A percentile compares a stretch with the other conserved stretches of the same genome.
Evolutionary conservation across 2,888 invertebrate genomes (phyloP).

Genomic region (Deroplatys truncata): DNA sequence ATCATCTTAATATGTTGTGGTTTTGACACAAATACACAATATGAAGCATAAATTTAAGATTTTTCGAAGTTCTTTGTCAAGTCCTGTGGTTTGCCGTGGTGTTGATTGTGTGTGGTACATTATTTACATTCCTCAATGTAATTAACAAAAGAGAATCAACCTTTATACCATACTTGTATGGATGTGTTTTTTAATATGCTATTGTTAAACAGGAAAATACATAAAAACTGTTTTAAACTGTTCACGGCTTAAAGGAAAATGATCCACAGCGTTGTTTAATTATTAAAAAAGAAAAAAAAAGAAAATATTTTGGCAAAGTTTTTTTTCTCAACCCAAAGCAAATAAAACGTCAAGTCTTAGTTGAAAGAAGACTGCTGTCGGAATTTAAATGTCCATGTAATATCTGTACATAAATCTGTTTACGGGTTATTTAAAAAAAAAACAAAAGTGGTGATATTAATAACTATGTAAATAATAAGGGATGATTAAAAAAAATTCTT

Average conservation of each 20-base stretch:
- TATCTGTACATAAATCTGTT: constrained; percentile 28
- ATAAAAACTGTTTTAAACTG: neutral
- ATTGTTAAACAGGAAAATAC: neutral
- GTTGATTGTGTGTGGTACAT: constrained; percentile 9
- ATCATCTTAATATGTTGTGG: neutral
- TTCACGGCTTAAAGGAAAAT: constrained; percentile 1
- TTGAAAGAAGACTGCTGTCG: neutral
- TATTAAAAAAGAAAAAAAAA: neutral
- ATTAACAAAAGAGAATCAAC: neutral
- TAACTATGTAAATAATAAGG: constrained; percentile 26
- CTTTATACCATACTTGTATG: constrained; percentile 6
- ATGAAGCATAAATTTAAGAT: neutral
- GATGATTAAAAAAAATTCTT: neutral
- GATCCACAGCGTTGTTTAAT: neutral
- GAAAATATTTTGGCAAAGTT: neutral
- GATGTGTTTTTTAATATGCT: constrained; percentile 11
- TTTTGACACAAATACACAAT: neutral
- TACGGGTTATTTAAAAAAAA: constrained; percentile 30
- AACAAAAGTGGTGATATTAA: constrained; percentile 28
- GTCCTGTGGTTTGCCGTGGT: constrained; percentile 20
- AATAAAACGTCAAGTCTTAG: neutral
- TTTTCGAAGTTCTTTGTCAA: constrained; percentile 7
- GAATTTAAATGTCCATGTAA: constrained; percentile 20
- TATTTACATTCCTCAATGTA: constrained; percentile 15
- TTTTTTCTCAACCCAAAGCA: neutral